Percentiles rank a stretch among this genome's conserved stretches.
Conservation (phyloP, 2,797 vertebrate species). For the Philypnodon macrostomus region DNA sequence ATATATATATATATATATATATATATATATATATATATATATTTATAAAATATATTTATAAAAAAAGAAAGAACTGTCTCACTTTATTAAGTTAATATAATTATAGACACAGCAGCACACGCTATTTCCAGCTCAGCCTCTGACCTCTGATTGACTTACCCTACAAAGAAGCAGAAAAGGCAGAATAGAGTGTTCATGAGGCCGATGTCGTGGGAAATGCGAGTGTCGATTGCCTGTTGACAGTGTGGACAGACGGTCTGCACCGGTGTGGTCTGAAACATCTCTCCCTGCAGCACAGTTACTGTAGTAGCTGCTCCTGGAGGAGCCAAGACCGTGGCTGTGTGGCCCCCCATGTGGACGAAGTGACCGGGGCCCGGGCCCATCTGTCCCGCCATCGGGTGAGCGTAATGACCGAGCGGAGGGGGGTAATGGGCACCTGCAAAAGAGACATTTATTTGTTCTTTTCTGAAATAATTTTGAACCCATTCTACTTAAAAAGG, state of each 20-base stretch:
- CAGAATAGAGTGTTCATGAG: slow-evolving; percentile 97
- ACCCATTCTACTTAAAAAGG: not conserved
- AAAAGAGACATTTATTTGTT: slow-evolving; percentile 1
- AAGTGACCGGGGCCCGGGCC: slow-evolving; percentile 77
- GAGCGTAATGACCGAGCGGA: slow-evolving; percentile 71
- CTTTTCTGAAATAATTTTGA: not conserved
- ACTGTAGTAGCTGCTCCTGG: slow-evolving; percentile 88
- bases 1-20: too few species aligned
- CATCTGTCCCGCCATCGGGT: slow-evolving; percentile 70
- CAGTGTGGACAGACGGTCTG: slow-evolving; percentile 97
- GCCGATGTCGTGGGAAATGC: slow-evolving; percentile 90
- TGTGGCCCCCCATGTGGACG: slow-evolving; percentile 83
- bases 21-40: too few species aligned
- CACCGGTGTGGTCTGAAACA: slow-evolving; percentile 91
- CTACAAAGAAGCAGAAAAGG: slow-evolving; percentile 97
- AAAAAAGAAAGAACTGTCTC: not conserved
- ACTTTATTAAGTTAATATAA: not conserved
- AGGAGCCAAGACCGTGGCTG: slow-evolving; percentile 87
- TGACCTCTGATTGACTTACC: slow-evolving; percentile 74
- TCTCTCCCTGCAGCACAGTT: slow-evolving; percentile 95
- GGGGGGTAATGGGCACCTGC: slow-evolving; percentile 67
- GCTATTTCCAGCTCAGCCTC: not conserved
- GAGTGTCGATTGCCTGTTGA: slow-evolving; percentile 95
- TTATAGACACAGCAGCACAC: not conserved
- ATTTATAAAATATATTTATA: too few species aligned